Percentiles rank a stretch among this genome's conserved stretches.
Evolutionary conservation across 2,797 vertebrate species (phyloP).

Genomic region (Gobionotothen gibberifrons): DNA sequence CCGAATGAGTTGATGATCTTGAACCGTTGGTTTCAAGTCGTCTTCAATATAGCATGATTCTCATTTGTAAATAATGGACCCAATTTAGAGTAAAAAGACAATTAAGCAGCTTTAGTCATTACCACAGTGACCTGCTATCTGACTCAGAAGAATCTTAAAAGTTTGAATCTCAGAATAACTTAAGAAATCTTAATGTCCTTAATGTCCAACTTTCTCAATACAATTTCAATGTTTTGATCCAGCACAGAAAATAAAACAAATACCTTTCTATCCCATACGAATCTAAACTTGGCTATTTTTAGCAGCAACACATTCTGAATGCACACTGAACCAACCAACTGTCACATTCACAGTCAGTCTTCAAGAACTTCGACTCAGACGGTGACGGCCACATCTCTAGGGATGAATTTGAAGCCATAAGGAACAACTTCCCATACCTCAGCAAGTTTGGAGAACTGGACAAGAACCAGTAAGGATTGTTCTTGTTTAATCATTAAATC

Average conservation of each 20-base stretch:
- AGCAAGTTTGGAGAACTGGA: conserved; percentile 88
- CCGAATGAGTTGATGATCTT: too few relatives aligned
- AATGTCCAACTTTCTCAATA: neutral
- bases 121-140: too few relatives aligned
- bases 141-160: too few relatives aligned
- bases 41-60: too few relatives aligned
- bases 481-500: neutral
- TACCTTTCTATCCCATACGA: neutral
- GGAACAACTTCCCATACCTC: conserved; percentile 91
- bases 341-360: conserved; percentile 84
- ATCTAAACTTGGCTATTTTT: neutral
- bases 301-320: neutral
- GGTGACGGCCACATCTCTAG: conserved; percentile 89
- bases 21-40: too few relatives aligned
- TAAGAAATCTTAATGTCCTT: neutral
- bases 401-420: conserved; percentile 91
- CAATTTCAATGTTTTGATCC: accelerated
- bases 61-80: too few relatives aligned
- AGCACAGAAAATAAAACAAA: neutral
- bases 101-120: too few relatives aligned
- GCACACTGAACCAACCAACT: neutral
- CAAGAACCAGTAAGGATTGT: conserved; percentile 80
- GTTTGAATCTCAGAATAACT: accelerated
- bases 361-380: conserved; percentile 92
- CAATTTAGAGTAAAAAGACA: too few relatives aligned